A percentile compares a stretch with the other conserved stretches of the same genome.
Evolutionary conservation across 1,140 invertebrate genomes (phyloP).

Genomic region (Forficula auricularia): DNA sequence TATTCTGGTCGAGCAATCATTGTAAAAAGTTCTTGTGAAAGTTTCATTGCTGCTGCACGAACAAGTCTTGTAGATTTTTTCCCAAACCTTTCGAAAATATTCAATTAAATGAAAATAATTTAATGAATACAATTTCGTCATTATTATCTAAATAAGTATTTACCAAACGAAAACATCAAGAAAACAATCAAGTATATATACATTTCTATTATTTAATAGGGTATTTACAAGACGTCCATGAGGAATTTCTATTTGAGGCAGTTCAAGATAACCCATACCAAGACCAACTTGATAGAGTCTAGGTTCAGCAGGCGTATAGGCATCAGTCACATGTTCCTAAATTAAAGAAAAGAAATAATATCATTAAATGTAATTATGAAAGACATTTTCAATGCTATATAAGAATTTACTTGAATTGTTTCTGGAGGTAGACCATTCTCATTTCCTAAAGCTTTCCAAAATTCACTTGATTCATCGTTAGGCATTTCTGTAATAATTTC

Average conservation of each 20-base stretch:
- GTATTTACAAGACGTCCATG: constrained; percentile 53
- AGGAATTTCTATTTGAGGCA: constrained; percentile 84
- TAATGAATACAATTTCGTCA: not conserved
- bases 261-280: constrained; percentile 95
- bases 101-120: constrained; percentile 6
- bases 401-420: constrained; percentile 10
- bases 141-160: constrained; percentile 17
- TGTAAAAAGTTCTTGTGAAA: constrained; percentile 85
- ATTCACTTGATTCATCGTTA: constrained; percentile 63
- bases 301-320: constrained; percentile 58
- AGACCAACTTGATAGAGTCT: constrained; percentile 84
- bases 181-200: constrained; percentile 93
- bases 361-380: not conserved
- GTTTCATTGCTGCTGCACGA: constrained; percentile 85
- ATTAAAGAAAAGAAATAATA: constrained; percentile 9
- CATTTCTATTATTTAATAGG: constrained; percentile 77
- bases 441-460: constrained; percentile 57
- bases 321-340: constrained; percentile 62
- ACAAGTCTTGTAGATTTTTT: constrained; percentile 93
- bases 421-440: constrained; percentile 24
- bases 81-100: constrained; percentile 64
- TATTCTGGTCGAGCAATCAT: constrained; percentile 80
- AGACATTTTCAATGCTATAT: not conserved
- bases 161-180: constrained; percentile 96
- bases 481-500: constrained; percentile 75